Evolutionary conservation across 2,113 vertebrate species (phyloP), one percentile per base, ranked within the genome.

Genomic region (Jaculus jaculus): DNA sequence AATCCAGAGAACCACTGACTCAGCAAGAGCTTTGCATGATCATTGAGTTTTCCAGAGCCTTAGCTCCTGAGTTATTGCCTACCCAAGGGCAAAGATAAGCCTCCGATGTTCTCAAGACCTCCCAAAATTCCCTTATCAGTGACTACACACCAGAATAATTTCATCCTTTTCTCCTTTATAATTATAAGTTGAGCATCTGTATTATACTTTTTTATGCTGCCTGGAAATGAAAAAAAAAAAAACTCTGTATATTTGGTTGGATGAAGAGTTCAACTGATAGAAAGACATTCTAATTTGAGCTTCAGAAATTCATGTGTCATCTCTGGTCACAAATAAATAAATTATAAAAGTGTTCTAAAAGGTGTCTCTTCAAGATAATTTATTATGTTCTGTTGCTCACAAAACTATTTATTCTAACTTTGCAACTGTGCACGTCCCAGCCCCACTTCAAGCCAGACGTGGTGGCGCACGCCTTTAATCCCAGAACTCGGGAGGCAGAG

Each of bases 131-230:
- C 20, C 61, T 2, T 91, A 34, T 42, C 11, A 69, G 23, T 77
- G 26, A 63, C 5, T 73, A 34, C 18, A 94, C 30, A 42, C 9
- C 26, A 84, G 16, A 84, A 75, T 23, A 89, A 66, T 12, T 61
- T 5, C 65, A 8, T 84, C 11, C 51, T 80, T 80, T 68, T n/a
- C 85, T 32, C 58, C 78, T 84, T 34, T 71, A 79, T 80, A 66
- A 37, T n/a, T 26, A 4, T 73, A 13, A 6, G 34, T 15, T 5
- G 0, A 78, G 4, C 15, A 12, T 20, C 39, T 32, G 30, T n/a
- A 0, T 23, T 92, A 82, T 69, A 47, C 58, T 81, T 91, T 42
- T 91, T 20, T 20, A 51, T 20, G 0, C 18, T 87, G 3, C 23
- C 17, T 65, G 7, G 4, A 87, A 90, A 47, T 39, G 15, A 23